Base-by-base conservation (phyloP, 2,797 vertebrate genomes). In the Novumbra hubbsi region DNA sequence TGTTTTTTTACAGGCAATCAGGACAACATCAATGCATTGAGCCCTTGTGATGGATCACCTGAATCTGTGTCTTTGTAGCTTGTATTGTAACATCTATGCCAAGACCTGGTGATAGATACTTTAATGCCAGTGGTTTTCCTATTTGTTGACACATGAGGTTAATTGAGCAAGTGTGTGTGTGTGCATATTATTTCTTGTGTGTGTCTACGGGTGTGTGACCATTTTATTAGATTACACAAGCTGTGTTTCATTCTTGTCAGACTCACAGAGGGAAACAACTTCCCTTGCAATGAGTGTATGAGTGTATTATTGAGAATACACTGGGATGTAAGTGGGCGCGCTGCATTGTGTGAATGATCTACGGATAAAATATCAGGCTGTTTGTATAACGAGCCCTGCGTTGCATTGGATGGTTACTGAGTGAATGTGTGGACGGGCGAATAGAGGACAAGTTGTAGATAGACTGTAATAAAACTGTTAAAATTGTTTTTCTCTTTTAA, bases 161-260 rank as follows among this genome's bases (percentile, higher is more conserved):
- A 24, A 34, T 67, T 38, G 52, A 49, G 73, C 73, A 73, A 83
- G 85, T 71, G 69, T 83, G 75, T 67, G 65, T 52, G 76, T 34
- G 70, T 78, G 12, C n/a, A n/a, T 30, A 1, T 57, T 28, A 5
- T 17, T 17, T 50, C 0, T 16, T 52, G 52, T 24, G n/a, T 12
- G n/a, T 21, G n/a, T 67, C 60, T 41, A 74, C 28, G 70, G 75
- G n/a, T 32, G 15, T 32, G 62, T 28, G 62, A 30, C 27, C 41
- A 12, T 45, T 34, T 34, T 34, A 34, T 63, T 24, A 27, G 24
- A 28, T 14, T 63, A 30, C 60, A 63, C 60, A 63, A 28, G 62
- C 14, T 64, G 52, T n/a, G 62, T 64, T 64, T 32, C 8, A 15
- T 64, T 32, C 14, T 28, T 30, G 3, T 27, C 62, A 64, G 28